Evolutionary conservation across 2,888 invertebrate genomes (phyloP).

Genomic region (Nymphalis polychloros): DNA sequence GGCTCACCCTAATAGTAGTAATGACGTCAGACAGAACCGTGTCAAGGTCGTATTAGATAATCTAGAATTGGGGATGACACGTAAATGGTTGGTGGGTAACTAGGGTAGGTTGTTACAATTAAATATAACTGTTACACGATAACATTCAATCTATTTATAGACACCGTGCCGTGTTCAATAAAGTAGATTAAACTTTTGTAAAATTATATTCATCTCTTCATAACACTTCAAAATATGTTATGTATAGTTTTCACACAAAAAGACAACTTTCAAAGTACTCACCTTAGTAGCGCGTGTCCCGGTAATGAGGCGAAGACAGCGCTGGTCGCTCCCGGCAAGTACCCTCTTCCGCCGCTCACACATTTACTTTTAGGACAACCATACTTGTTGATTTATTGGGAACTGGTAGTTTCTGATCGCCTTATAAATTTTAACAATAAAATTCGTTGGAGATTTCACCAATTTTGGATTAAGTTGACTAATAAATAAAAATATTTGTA

Average conservation of each 20-base stretch:
- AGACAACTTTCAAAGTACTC: conserved; percentile 26
- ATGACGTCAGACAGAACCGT: conserved; percentile 20
- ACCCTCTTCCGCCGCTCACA: conserved; percentile 42
- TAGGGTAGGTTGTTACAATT: conserved; percentile 12
- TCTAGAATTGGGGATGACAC: conserved; percentile 19
- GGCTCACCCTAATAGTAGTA: conserved; percentile 10
- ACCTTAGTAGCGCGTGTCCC: conserved; percentile 30
- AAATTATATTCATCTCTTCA: too few relatives aligned
- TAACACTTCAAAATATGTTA: background rate
- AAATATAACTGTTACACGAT: background rate
- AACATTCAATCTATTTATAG: background rate
- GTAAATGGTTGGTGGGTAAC: conserved; percentile 1
- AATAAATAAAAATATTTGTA: too few relatives aligned
- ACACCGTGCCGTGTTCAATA: too few relatives aligned
- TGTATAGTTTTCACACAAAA: background rate
- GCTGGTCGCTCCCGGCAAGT: conserved; percentile 39
- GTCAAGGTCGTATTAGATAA: conserved; percentile 26
- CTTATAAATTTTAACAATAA: background rate
- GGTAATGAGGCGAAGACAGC: conserved; percentile 43
- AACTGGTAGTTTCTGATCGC: background rate
- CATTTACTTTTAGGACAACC: conserved; percentile 19
- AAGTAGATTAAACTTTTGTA: too few relatives aligned
- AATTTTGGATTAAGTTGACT: too few relatives aligned
- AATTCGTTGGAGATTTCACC: too few relatives aligned
- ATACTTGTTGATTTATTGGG: background rate